Evolutionary conservation across 2,113 vertebrate species (phyloP).

Genomic region (Geococcyx californianus): DNA sequence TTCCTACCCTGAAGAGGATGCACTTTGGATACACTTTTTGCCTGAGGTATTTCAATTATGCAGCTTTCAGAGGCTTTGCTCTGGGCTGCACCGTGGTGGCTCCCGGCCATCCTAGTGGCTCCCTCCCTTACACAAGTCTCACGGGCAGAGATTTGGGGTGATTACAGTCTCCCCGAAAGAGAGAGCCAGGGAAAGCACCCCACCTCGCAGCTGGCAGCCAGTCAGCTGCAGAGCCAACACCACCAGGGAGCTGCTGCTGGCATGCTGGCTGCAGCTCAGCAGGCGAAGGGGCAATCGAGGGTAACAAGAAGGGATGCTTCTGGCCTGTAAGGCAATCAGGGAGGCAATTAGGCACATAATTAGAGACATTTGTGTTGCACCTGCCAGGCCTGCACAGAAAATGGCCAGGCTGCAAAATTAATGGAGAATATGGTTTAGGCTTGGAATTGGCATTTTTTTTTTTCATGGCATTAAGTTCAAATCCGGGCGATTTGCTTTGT

Average conservation of each 20-base stretch:
- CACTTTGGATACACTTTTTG: background rate
- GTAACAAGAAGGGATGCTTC: background rate
- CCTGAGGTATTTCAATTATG: background rate
- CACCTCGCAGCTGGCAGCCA: background rate
- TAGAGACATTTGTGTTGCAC: rapidly evolving
- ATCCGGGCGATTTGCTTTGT: background rate
- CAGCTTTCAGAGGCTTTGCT: background rate
- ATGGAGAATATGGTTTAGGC: background rate
- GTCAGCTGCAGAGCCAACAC: background rate
- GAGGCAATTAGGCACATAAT: background rate
- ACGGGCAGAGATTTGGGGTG: background rate
- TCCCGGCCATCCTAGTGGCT: background rate
- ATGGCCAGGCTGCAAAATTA: background rate
- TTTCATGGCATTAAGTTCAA: rapidly evolving
- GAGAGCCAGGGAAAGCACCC: background rate
- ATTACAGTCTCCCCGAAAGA: background rate
- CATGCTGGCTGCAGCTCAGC: rapidly evolving
- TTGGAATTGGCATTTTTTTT: background rate
- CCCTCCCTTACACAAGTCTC: background rate
- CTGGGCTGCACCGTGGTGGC: rapidly evolving
- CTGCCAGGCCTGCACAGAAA: rapidly evolving
- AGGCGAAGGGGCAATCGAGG: rapidly evolving
- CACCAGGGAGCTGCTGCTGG: background rate
- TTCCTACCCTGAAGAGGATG: background rate
- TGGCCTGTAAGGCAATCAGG: background rate